Evolutionary conservation across 2,113 vertebrate species (phyloP).

Genomic region (Tichodroma muraria): DNA sequence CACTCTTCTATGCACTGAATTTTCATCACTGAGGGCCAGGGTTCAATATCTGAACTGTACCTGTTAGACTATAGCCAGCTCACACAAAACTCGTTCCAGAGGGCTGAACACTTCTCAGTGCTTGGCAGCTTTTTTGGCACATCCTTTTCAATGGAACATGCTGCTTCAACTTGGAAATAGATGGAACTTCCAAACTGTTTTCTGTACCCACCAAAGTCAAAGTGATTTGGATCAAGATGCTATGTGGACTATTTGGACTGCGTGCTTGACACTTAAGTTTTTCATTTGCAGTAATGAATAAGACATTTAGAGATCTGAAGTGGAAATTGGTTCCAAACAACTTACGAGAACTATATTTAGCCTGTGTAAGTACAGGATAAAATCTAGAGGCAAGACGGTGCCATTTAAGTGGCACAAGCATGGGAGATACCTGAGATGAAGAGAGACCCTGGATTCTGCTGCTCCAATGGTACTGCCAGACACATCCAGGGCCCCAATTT

Average conservation of each 20-base stretch:
- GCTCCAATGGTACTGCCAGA: not conserved
- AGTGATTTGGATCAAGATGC: not conserved
- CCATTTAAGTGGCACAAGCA: not conserved
- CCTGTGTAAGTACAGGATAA: not conserved
- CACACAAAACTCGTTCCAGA: not conserved
- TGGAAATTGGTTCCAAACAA: not conserved
- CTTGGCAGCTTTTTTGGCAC: not conserved
- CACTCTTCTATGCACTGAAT: not conserved
- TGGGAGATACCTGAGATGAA: not conserved
- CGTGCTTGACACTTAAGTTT: not conserved
- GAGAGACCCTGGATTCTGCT: not conserved
- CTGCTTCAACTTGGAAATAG: not conserved
- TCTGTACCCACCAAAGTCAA: not conserved
- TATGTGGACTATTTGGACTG: not conserved
- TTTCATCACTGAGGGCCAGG: not conserved
- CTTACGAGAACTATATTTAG: not conserved
- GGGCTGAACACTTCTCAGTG: not conserved
- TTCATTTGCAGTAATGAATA: not conserved
- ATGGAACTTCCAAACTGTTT: not conserved
- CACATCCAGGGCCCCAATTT: not conserved
- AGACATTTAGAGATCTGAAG: slow-evolving; percentile 1
- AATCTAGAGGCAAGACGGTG: not conserved
- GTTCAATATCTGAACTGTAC: not conserved
- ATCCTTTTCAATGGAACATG: not conserved
- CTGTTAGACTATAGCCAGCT: not conserved